phyloP scores from a whole-genome alignment of 2,113 vertebrate species.

The Chrysemys picta region DNA sequence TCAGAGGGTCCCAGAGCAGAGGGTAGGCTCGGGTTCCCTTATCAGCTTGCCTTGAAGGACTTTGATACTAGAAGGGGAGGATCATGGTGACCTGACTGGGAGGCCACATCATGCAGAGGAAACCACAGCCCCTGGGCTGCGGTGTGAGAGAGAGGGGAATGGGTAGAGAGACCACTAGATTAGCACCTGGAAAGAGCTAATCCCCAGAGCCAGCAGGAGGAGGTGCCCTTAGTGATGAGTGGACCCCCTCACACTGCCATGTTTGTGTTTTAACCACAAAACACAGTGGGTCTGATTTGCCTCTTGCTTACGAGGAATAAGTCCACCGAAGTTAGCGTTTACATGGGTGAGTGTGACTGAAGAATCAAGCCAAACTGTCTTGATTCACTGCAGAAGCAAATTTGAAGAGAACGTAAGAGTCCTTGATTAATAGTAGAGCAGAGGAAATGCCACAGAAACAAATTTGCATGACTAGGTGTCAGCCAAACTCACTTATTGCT shows the following conservation, averaged over 20 bases:
- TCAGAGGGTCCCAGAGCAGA: neutral
- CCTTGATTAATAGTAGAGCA: neutral
- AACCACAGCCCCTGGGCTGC: neutral
- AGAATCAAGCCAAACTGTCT: neutral
- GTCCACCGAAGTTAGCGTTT: rapidly evolving
- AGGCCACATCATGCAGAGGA: neutral
- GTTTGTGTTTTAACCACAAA: neutral
- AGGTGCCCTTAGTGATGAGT: neutral
- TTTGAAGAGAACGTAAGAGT: neutral
- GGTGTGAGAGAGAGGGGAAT: neutral
- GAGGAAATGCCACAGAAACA: constrained; percentile 42
- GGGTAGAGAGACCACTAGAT: neutral
- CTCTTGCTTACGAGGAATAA: neutral
- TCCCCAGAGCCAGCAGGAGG: neutral
- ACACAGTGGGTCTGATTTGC: neutral
- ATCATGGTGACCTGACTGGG: neutral
- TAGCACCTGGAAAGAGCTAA: neutral
- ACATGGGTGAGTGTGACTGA: rapidly evolving
- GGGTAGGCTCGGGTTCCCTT: neutral
- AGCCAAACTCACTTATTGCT: constrained; percentile 38
- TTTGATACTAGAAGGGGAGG: neutral
- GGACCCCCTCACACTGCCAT: neutral
- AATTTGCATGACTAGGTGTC: constrained; percentile 16
- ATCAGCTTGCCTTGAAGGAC: neutral
- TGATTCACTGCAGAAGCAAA: constrained; percentile 22